Evolutionary conservation across 2,888 invertebrate species (phyloP).

Genomic region (Macaria notata): DNA sequence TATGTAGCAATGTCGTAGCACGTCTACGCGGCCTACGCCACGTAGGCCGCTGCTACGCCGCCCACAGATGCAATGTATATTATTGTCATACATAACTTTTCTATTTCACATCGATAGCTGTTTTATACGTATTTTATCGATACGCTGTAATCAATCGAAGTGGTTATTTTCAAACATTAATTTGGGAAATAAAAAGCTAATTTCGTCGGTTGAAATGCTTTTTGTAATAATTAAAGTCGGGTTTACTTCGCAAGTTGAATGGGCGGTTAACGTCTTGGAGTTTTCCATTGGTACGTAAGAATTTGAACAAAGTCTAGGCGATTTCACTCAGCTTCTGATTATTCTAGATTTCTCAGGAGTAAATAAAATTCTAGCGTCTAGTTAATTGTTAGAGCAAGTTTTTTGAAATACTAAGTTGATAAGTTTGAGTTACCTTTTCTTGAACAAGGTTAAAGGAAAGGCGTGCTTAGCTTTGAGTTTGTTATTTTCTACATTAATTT

Average conservation of each 20-base stretch:
- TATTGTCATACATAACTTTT: background rate
- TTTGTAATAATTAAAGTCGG: slow-evolving; percentile 3
- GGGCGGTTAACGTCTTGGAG: slow-evolving; percentile 18
- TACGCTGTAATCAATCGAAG: too few species aligned
- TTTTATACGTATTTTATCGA: too few species aligned
- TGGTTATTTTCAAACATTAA: slow-evolving; percentile 3
- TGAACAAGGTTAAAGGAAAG: too few species aligned
- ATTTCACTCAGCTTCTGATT: too few species aligned
- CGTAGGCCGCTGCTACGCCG: slow-evolving; percentile 43
- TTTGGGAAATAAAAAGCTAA: slow-evolving; percentile 7
- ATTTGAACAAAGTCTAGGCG: too few species aligned
- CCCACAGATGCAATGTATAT: slow-evolving; percentile 13
- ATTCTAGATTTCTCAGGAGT: slow-evolving; percentile 18
- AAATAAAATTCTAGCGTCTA: slow-evolving; percentile 14
- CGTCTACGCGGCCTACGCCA: slow-evolving; percentile 28
- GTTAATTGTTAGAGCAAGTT: slow-evolving; percentile 6
- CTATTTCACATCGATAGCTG: too few species aligned
- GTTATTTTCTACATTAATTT: too few species aligned
- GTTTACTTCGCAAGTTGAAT: slow-evolving; percentile 12
- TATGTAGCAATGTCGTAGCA: slow-evolving; percentile 1
- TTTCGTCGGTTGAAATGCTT: background rate
- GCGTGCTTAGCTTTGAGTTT: too few species aligned
- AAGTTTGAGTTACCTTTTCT: background rate
- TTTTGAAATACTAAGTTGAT: background rate
- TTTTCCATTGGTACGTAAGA: slow-evolving; percentile 5